Base-by-base conservation (phyloP, 2,113 vertebrate species). In the Polyodon spathula region DNA sequence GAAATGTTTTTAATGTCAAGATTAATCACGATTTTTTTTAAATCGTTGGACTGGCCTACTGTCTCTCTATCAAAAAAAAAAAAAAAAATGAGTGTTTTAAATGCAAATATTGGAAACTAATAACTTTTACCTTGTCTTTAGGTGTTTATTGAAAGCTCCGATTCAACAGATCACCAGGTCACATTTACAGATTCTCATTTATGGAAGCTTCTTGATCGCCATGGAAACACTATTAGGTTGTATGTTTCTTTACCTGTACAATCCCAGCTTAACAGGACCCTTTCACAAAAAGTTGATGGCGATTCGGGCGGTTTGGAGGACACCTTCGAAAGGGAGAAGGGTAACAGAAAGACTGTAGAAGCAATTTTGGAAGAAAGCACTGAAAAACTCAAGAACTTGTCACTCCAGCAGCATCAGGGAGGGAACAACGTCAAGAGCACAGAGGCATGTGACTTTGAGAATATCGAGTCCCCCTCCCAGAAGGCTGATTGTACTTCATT, bases 341-440 rank as follows among this genome's bases (percentile, higher is more conserved):
- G 84, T 71, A 84, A 77, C 74, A 81, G 85, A 52, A 94, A 94
- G 70, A 93, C 93, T 61, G 93, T 98, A 15, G 95, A 97, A 63
- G 92, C 94, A 15, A 92, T 98, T 71, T 79, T 98, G 16, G 94
- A 97, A 76, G 96, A 97, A 76, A 97, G 94, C 82, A 98, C 96
- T 0, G 96, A 99, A 71, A 97, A 95, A 69, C 89, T 99, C 61
- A 95, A 95, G 86, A 95, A 88, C 64, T 81, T 98, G 65, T 97
- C 95, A 5, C 74, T 97, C 37, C 92, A 93, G 69, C 85, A 84
- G 57, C 61, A 75, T 62, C 79, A 83, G 57, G 85, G 86, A 2
- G 86, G 88, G 66, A 91, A 89, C 16, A 91, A 94, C 78, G 92
- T 92, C 85, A 96, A 94, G 84, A 97, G 92, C 78, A 95, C 93